A percentile compares a stretch with the other conserved stretches of the same genome.
These are phyloP conservation scores for Coleophora deauratella DNA, from an alignment of 2,888 invertebrate genomes.

Conservation along the genomic window DNA sequence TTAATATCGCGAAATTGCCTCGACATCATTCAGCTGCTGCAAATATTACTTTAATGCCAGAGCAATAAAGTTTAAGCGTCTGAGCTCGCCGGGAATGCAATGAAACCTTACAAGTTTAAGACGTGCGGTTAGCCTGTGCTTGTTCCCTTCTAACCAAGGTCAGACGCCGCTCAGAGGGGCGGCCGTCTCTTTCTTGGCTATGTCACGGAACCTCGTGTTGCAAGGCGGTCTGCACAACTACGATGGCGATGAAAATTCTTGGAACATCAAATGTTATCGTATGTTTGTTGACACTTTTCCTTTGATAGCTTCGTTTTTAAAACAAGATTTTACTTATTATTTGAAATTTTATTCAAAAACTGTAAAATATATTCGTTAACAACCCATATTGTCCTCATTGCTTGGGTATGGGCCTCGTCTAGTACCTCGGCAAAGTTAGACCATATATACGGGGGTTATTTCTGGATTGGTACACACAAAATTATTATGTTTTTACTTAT, in stretches of 20 bases:
- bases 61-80: slow-evolving; percentile 73
- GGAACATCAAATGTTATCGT: slow-evolving; percentile 67
- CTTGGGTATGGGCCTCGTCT: no score
- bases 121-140: slow-evolving; percentile 46
- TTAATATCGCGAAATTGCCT: slow-evolving; percentile 70
- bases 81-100: slow-evolving; percentile 71
- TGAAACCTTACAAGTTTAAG: slow-evolving; percentile 69
- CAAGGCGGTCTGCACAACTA: slow-evolving; percentile 53
- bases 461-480: no score
- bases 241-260: slow-evolving; percentile 67
- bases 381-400: no score
- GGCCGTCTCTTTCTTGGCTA: slow-evolving; percentile 55
- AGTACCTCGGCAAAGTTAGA: no score
- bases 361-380: no score
- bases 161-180: slow-evolving; percentile 33
- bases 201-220: slow-evolving; percentile 56
- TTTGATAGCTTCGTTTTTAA: no score
- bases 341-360: no score
- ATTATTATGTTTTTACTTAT: no score
- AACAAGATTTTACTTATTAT: no score
- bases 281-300: slow-evolving; percentile 40
- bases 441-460: no score
- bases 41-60: slow-evolving; percentile 73
- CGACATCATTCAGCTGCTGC: slow-evolving; percentile 69
- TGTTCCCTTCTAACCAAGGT: slow-evolving; percentile 66